Conservation (phyloP, 2,797 vertebrate species). For the Nyctalus aviator region DNA sequence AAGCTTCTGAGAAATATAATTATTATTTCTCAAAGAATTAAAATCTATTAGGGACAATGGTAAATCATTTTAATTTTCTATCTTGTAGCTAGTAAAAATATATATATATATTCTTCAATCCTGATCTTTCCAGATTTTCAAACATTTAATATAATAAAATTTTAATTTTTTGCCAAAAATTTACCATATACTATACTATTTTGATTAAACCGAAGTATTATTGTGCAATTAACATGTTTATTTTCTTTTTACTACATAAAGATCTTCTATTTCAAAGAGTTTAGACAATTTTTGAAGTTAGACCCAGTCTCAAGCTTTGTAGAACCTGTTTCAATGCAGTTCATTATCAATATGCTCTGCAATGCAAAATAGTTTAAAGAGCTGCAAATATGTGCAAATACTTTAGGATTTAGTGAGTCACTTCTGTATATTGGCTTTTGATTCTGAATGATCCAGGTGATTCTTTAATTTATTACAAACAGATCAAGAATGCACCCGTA, state of each 20-base stretch:
- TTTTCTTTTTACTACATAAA: neutral
- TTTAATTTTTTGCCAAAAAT: slow-evolving; percentile 29
- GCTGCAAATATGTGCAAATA: neutral
- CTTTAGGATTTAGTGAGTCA: neutral
- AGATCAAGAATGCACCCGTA: slow-evolving; percentile 10
- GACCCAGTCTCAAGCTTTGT: neutral
- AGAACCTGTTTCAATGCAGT: neutral
- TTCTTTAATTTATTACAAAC: neutral
- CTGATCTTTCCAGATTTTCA: neutral
- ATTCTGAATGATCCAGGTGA: neutral
- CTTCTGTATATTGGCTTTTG: neutral
- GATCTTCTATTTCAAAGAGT: slow-evolving; percentile 12
- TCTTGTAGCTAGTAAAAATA: neutral
- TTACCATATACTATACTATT: neutral
- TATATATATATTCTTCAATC: neutral
- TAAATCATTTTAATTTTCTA: neutral
- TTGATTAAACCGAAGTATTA: neutral
- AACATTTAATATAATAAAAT: neutral
- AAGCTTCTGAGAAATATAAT: neutral
- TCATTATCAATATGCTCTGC: neutral
- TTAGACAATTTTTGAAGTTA: neutral
- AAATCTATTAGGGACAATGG: neutral
- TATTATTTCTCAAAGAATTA: slow-evolving; percentile 15
- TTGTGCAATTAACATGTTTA: neutral
- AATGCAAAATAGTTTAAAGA: neutral